These are phyloP conservation scores for Batillaria attramentaria DNA, from an alignment of 1,140 invertebrate genomes.

Conservation along the genomic window DNA sequence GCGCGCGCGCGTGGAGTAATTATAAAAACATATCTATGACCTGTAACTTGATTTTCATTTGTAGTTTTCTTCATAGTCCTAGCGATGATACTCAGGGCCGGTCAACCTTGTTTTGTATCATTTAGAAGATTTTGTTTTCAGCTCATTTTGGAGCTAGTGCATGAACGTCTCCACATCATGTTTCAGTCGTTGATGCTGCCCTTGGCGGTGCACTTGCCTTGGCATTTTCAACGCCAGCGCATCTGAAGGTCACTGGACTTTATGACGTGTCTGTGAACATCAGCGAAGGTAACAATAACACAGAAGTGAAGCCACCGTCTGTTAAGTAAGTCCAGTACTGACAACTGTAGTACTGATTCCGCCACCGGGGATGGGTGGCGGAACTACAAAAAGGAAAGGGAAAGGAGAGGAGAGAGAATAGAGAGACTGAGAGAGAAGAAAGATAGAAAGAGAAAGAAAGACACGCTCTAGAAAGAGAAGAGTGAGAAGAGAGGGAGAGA, in stretches of 20 bases:
- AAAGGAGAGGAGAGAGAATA: neutral
- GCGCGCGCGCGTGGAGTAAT: neutral
- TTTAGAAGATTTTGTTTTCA: neutral
- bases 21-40: neutral
- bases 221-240: slow-evolving; percentile 5
- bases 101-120: neutral
- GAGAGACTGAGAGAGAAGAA: neutral
- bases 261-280: neutral
- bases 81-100: neutral
- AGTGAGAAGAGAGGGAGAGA: neutral
- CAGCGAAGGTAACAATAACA: neutral
- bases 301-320: neutral
- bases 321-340: no score
- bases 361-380: no score
- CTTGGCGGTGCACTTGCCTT: slow-evolving; percentile 4
- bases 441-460: neutral
- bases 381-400: no score
- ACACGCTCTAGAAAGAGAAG: no score
- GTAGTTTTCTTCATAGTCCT: neutral
- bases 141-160: neutral
- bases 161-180: neutral
- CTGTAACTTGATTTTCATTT: neutral
- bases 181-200: neutral
- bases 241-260: neutral
- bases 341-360: no score